These are phyloP conservation scores for Linepithema humile DNA, from an alignment of 1,140 invertebrate genomes.

Conservation along the genomic window DNA sequence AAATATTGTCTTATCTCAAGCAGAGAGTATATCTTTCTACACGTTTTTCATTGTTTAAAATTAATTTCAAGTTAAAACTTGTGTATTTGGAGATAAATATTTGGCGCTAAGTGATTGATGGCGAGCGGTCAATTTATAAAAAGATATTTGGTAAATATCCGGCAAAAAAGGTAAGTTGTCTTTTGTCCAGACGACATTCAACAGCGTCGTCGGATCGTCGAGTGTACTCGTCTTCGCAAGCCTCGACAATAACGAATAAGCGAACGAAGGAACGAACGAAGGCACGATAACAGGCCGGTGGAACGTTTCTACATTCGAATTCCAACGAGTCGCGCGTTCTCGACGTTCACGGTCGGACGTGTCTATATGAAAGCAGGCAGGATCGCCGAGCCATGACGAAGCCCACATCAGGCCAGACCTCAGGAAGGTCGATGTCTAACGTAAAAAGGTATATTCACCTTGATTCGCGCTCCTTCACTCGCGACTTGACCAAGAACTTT, in stretches of 20 bases:
- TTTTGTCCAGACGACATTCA: background rate
- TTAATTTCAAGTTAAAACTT: background rate
- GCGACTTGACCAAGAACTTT: conserved; percentile 69
- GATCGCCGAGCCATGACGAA: conserved; percentile 69
- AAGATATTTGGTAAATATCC: too few species aligned
- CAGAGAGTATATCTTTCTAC: background rate
- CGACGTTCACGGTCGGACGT: conserved; percentile 68
- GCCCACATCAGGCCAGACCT: conserved; percentile 65
- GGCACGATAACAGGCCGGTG: conserved; percentile 17
- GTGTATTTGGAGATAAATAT: too few species aligned
- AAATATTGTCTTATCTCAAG: background rate
- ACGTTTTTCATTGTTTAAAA: background rate
- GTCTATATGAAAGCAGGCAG: conserved; percentile 63
- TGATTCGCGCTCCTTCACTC: conserved; percentile 66
- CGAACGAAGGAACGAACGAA: background rate
- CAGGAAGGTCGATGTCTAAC: conserved; percentile 66
- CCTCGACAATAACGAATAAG: background rate
- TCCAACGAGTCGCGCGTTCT: conserved; percentile 53
- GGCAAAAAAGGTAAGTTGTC: background rate
- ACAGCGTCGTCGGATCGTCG: background rate
- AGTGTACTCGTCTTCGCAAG: background rate
- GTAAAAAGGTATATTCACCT: conserved; percentile 74
- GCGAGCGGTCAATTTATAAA: too few species aligned
- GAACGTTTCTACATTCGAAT: conserved; percentile 60
- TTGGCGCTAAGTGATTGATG: too few species aligned